Evolutionary conservation across 2,113 vertebrate genomes (phyloP), one percentile per base, ranked within the genome.

Genomic region (Diglossa brunneiventris): DNA sequence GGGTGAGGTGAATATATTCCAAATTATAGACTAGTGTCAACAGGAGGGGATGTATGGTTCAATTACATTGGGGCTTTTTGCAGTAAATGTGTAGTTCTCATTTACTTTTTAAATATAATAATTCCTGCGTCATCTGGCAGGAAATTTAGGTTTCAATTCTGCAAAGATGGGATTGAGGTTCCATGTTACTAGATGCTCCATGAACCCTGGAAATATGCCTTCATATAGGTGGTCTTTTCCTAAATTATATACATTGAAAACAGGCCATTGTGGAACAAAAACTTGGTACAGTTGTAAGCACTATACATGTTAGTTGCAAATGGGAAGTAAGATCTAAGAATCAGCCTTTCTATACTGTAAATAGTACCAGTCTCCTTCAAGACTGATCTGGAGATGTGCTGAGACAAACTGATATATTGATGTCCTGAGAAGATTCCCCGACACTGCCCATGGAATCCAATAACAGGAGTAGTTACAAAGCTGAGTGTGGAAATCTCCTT

Each of bases 61-160:
- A 39, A 31, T 39, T 23, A 13, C 17, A 10, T 2, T 47, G 5
- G 22, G 1, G 0, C 46, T 59, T 59, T 92, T 63, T 16, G 4
- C 58, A 84, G 26, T 27, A 84, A 27, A 47, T 41, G 5, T 53
- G 19, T 61, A 56, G 11, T 53, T 68, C 53, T 75, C 5, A 10
- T 53, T 91, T 87, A 20, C 31, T 76, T 91, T 64, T 52, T 3
- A 62, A 74, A 18, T 31, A 26, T 11, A 64, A 16, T 41, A 61
- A 41, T 35, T 80, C 11, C 39, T 55, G 2, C 26, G 11, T 61
- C 15, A 59, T 56, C 52, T n/a, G 14, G 11, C 7, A 42, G 13
- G 61, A 92, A 69, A 74, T 81, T n/a, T 35, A 27, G 33, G 2
- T 44, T 73, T 86, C 17, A 49, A 2, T 80, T 59, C 53, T 49